Conservation (phyloP, 2,797 vertebrate genomes). For the Propithecus perrieri region DNA sequence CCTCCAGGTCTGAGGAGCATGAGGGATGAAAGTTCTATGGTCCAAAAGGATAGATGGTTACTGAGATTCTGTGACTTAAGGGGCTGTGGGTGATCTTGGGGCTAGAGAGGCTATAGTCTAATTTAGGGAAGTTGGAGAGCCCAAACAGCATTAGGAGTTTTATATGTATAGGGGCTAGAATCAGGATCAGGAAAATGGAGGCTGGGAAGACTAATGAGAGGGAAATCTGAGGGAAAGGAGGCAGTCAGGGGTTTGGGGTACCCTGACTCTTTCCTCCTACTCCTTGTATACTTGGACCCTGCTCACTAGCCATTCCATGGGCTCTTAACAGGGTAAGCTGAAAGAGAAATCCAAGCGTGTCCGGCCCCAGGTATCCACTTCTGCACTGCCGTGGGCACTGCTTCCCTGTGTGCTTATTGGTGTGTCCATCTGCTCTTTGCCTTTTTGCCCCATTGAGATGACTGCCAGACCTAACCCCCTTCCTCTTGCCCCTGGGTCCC, state of each 20-base stretch:
- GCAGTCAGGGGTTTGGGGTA: neutral
- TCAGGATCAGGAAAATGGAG: conserved; percentile 36
- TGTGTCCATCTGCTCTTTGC: conserved; percentile 62
- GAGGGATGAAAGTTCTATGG: neutral
- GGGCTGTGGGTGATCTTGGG: neutral
- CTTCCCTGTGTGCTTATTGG: conserved; percentile 66
- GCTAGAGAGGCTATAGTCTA: neutral
- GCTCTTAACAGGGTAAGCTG: conserved; percentile 94
- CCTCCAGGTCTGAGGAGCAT: neutral
- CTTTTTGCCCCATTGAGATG: conserved; percentile 50
- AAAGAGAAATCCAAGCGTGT: conserved; percentile 92
- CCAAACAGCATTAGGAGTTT: neutral
- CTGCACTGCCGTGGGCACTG: conserved; percentile 62
- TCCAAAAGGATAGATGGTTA: neutral
- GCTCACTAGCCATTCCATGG: conserved; percentile 83
- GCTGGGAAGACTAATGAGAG: neutral
- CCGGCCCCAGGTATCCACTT: conserved; percentile 93
- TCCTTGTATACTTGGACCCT: neutral
- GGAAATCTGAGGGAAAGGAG: neutral
- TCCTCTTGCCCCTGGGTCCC: neutral
- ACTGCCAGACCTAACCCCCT: conserved; percentile 47
- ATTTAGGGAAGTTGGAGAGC: neutral
- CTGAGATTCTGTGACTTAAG: conserved; percentile 21
- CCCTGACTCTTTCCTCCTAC: conserved; percentile 3
- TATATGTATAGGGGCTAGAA: neutral